phyloP scores from a whole-genome alignment of 2,888 invertebrate species.

The Spisula solida region DNA sequence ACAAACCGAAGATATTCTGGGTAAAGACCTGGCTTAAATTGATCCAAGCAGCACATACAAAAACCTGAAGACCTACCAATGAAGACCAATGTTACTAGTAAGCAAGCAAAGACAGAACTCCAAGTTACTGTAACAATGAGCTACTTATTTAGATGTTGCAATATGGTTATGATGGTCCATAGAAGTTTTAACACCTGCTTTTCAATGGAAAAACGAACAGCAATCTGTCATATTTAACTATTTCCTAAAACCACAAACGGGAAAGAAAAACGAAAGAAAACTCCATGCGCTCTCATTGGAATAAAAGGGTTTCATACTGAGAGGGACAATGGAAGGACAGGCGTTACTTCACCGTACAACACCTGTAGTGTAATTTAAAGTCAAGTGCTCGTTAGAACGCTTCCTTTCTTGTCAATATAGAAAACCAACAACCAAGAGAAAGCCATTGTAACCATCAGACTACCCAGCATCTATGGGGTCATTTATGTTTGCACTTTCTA shows the following conservation, averaged over 20 bases:
- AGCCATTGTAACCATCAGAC: background rate
- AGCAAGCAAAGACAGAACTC: no score
- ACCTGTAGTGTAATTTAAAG: conserved; percentile 23
- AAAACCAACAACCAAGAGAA: background rate
- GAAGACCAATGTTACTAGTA: no score
- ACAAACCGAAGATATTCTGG: no score
- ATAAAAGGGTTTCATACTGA: background rate
- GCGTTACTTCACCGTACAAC: background rate
- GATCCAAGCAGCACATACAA: no score
- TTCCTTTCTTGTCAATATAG: background rate
- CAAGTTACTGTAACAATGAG: no score
- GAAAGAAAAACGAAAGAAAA: no score
- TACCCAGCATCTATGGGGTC: no score
- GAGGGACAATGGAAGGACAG: background rate
- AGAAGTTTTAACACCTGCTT: background rate
- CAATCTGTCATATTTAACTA: conserved; percentile 3
- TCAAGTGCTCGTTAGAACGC: background rate
- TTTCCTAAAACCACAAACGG: background rate
- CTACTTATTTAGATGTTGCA: background rate
- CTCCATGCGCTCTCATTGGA: background rate
- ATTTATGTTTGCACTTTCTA: no score
- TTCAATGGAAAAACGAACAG: background rate
- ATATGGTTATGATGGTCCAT: background rate
- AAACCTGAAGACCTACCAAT: no score
- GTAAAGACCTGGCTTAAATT: no score